Conservation (phyloP, 1,140 invertebrate species). For the Chrysoperla carnea region DNA sequence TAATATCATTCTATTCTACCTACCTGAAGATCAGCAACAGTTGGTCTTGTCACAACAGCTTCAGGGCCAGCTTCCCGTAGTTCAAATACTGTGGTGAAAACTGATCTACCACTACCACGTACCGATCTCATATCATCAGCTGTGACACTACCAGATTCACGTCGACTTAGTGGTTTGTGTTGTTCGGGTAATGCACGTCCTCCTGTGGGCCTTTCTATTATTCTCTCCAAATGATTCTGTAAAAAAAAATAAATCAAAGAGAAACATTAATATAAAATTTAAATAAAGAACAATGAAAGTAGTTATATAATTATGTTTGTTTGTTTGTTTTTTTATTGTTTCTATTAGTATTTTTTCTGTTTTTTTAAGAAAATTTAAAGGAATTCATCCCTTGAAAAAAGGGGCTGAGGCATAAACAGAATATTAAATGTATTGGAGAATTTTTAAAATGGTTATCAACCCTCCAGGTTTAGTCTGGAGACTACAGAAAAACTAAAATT, state of each 20-base stretch:
- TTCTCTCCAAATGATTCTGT: constrained; percentile 67
- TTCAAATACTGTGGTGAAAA: constrained; percentile 69
- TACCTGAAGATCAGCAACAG: constrained; percentile 26
- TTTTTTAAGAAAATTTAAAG: too few relatives aligned
- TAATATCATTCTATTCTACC: neutral
- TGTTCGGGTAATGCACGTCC: constrained; percentile 33
- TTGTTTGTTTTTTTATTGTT: too few relatives aligned
- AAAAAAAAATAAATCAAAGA: constrained; percentile 16
- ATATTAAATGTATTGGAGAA: too few relatives aligned
- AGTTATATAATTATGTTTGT: neutral
- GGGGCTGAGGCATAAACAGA: too few relatives aligned
- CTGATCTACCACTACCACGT: constrained; percentile 34
- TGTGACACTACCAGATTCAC: constrained; percentile 52
- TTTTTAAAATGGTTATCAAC: too few relatives aligned
- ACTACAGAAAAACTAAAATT: too few relatives aligned
- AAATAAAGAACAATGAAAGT: neutral
- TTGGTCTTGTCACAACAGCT: constrained; percentile 33
- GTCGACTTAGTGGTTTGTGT: constrained; percentile 42
- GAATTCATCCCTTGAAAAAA: too few relatives aligned
- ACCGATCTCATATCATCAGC: constrained; percentile 46
- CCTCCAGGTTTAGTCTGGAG: too few relatives aligned
- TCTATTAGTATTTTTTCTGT: too few relatives aligned
- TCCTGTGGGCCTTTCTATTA: constrained; percentile 44
- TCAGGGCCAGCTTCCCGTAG: constrained; percentile 36
- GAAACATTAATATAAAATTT: neutral